phyloP scores from a whole-genome alignment of 2,888 invertebrate species.

The Deilephila elpenor region DNA sequence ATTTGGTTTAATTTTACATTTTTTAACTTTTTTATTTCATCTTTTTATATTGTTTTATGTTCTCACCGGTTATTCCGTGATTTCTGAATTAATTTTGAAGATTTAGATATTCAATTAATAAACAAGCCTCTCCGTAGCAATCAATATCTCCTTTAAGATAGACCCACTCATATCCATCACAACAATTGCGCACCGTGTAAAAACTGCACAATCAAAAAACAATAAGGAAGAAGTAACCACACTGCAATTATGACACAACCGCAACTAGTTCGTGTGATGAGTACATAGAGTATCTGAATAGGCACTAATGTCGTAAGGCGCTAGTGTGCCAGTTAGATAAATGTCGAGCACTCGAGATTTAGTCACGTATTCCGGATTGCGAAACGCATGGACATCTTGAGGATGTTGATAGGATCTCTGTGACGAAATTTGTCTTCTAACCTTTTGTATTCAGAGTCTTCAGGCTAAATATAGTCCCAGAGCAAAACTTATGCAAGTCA shows the following conservation, averaged over 20 bases:
- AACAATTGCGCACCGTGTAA: neutral
- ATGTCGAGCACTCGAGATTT: constrained; percentile 22
- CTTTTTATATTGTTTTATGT: no score
- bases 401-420: constrained; percentile 7
- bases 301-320: constrained; percentile 3
- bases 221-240: constrained; percentile 14
- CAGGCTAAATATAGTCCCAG: no score
- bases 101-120: no score
- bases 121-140: no score
- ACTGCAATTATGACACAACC: constrained; percentile 23
- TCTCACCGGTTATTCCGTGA: no score
- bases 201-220: constrained; percentile 10
- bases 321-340: constrained; percentile 25
- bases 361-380: constrained; percentile 25
- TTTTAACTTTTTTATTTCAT: no score
- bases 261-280: constrained; percentile 20
- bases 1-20: no score
- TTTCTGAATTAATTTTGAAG: no score
- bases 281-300: constrained; percentile 10
- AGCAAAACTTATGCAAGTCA: neutral
- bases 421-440: neutral
- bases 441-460: neutral
- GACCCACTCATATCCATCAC: neutral
- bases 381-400: constrained; percentile 22
- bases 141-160: neutral